Conservation (phyloP, 1,140 invertebrate species). For the Drosophila elegans region DNA sequence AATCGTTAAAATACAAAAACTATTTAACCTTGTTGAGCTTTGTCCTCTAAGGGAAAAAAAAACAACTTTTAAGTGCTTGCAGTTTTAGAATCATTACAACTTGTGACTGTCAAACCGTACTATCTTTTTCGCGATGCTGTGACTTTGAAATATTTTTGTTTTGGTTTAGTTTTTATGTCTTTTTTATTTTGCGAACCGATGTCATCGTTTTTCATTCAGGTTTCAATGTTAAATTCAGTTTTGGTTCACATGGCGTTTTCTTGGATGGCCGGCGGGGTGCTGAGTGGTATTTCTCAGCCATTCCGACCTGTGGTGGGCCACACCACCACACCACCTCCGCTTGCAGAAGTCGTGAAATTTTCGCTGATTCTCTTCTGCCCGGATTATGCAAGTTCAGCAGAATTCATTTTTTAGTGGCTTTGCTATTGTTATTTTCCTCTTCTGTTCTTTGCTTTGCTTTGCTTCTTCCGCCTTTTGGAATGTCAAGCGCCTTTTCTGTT, state of each 20-base stretch:
- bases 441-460: constrained; percentile 16
- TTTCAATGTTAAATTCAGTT: constrained; percentile 48
- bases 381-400: constrained; percentile 73
- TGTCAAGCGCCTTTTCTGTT: constrained; percentile 64
- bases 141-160: constrained; percentile 34
- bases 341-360: constrained; percentile 46
- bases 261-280: neutral
- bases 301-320: no score
- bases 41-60: no score
- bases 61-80: neutral
- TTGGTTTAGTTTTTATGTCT: constrained; percentile 14
- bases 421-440: constrained; percentile 40
- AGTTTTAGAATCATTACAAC: constrained; percentile 19
- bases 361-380: constrained; percentile 47
- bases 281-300: constrained; percentile 22
- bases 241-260: constrained; percentile 40
- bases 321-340: constrained; percentile 1
- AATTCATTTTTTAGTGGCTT: constrained; percentile 30
- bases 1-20: no score
- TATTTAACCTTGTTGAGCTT: no score
- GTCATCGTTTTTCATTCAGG: constrained; percentile 40
- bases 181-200: constrained; percentile 4
- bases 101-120: constrained; percentile 19
- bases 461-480: constrained; percentile 53
- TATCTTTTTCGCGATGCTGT: constrained; percentile 20